Conservation (phyloP, 2,113 vertebrate species). For the Caracal caracal region DNA sequence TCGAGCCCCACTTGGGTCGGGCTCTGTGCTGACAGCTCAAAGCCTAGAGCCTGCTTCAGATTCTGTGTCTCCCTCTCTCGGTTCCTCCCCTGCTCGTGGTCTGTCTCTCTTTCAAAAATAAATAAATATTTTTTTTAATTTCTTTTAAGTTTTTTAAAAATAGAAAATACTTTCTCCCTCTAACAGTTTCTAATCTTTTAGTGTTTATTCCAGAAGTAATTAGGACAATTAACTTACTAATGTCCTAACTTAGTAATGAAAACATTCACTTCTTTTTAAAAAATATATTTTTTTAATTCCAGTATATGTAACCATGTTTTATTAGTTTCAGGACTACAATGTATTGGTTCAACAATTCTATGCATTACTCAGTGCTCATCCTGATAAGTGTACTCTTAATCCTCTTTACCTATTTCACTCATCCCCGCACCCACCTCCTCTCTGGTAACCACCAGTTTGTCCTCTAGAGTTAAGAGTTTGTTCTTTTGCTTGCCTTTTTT, state of each 20-base stretch:
- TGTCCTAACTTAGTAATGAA: not conserved
- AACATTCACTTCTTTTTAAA: not conserved
- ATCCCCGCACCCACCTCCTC: not conserved
- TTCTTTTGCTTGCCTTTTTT: not conserved
- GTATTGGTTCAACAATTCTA: not conserved
- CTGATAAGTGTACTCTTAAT: not conserved
- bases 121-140: too few species aligned
- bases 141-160: too few species aligned
- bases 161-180: not conserved
- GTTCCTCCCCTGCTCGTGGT: too few species aligned
- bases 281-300: not conserved
- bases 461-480: not conserved
- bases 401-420: not conserved
- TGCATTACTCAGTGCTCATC: not conserved
- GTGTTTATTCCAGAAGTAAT: slow-evolving; percentile 34
- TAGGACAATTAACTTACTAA: not conserved
- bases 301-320: not conserved
- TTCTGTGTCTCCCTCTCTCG: too few species aligned
- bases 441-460: not conserved
- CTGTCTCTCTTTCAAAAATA: too few species aligned
- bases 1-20: too few species aligned
- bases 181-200: slow-evolving; percentile 30
- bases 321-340: not conserved
- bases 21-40: too few species aligned
- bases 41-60: too few species aligned